Percentiles rank a stretch among this genome's conserved stretches.
phyloP scores from a whole-genome alignment of 2,888 invertebrate species.

The Nasonovia ribisnigri region DNA sequence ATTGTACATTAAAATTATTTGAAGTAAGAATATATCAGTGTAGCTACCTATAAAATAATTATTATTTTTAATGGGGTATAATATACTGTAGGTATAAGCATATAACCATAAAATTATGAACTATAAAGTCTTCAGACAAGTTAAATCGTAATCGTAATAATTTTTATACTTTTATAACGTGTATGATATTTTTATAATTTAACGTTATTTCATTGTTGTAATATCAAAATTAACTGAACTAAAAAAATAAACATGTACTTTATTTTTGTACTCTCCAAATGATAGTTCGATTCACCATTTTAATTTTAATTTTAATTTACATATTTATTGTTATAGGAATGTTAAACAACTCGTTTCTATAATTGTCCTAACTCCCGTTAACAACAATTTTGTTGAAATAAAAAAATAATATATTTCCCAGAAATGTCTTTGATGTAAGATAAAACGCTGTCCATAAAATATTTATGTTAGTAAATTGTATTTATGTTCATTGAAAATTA shows the following conservation, averaged over 20 bases:
- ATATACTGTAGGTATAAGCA: neutral
- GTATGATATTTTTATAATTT: neutral
- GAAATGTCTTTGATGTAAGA: conserved; percentile 3
- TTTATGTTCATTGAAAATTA: neutral
- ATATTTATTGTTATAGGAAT: neutral
- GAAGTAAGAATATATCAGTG: neutral
- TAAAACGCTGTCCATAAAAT: conserved; percentile 9
- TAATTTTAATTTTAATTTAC: neutral
- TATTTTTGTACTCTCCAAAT: neutral
- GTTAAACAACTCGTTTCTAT: neutral
- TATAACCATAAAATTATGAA: neutral
- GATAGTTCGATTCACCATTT: neutral
- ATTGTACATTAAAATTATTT: neutral
- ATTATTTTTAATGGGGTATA: neutral
- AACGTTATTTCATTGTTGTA: neutral
- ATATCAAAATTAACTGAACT: neutral
- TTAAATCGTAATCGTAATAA: neutral
- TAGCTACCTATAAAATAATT: neutral
- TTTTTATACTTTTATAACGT: neutral
- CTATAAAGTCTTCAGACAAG: neutral
- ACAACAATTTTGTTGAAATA: neutral
- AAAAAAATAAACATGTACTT: neutral
- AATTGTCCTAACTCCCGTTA: neutral
- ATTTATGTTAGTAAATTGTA: neutral
- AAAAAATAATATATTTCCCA: neutral